Conservation (phyloP, 2,888 invertebrate species). For the Agonum fuliginosum region DNA sequence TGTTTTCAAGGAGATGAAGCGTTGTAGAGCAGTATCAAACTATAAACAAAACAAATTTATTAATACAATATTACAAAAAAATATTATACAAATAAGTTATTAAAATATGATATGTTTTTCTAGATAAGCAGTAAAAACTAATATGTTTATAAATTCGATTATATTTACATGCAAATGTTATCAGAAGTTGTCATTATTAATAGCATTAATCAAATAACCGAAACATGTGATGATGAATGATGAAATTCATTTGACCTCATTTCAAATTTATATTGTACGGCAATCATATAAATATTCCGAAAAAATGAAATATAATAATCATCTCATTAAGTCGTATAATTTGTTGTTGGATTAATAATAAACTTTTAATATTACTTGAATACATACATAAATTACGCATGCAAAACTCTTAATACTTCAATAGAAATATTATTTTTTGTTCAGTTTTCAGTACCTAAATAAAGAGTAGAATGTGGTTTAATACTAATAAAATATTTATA, state of each 20-base stretch:
- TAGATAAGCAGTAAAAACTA: neutral
- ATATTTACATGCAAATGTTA: neutral
- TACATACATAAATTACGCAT: too few relatives aligned
- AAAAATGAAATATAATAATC: neutral
- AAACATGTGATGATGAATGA: slow-evolving; percentile 25
- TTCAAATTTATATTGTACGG: neutral
- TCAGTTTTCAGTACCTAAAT: too few relatives aligned
- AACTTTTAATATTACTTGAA: too few relatives aligned
- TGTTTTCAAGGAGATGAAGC: slow-evolving; percentile 83
- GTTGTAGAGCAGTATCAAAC: slow-evolving; percentile 88
- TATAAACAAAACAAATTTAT: slow-evolving; percentile 72
- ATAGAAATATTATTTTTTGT: too few relatives aligned
- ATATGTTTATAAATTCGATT: neutral
- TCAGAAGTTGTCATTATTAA: neutral
- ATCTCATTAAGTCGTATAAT: too few relatives aligned
- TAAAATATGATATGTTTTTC: too few relatives aligned
- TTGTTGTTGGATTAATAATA: too few relatives aligned
- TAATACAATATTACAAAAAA: neutral
- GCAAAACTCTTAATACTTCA: too few relatives aligned
- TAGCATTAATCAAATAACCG: neutral
- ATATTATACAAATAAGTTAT: neutral
- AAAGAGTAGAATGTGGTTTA: too few relatives aligned
- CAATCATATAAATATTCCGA: neutral
- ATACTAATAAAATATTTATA: too few relatives aligned
- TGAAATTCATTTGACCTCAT: slow-evolving; percentile 22